Percentiles rank a stretch among this genome's conserved stretches.
Conservation (phyloP, 2,113 vertebrate species). For the Lagopus leucura region DNA sequence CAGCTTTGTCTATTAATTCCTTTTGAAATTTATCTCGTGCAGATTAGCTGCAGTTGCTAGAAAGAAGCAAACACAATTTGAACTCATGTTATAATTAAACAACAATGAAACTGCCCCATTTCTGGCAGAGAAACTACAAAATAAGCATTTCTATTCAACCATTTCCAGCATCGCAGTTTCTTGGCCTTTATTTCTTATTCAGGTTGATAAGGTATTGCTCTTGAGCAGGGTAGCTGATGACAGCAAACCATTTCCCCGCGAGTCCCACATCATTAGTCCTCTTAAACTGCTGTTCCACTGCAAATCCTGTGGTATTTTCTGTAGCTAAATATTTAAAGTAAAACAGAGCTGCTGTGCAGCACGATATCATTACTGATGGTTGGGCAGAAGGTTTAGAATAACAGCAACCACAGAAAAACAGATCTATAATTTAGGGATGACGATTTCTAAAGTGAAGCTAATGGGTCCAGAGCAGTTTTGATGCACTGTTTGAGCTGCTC, state of each 20-base stretch:
- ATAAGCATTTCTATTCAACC: neutral
- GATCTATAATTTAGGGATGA: conserved; percentile 40
- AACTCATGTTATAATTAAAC: neutral
- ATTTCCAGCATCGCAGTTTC: neutral
- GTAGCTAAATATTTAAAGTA: neutral
- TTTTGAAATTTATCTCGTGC: neutral
- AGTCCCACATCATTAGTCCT: neutral
- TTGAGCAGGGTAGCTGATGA: neutral
- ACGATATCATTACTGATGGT: neutral
- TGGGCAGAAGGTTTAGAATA: neutral
- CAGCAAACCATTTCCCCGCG: neutral
- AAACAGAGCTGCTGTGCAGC: neutral
- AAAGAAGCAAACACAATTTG: neutral
- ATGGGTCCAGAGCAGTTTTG: conserved; percentile 46
- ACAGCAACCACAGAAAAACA: neutral
- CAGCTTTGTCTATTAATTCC: neutral
- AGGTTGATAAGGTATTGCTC: neutral
- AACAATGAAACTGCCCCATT: neutral
- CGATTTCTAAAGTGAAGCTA: conserved; percentile 17
- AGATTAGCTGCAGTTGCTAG: neutral
- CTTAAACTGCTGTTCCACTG: neutral
- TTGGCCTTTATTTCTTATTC: neutral
- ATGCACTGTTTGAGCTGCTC: conserved; percentile 38
- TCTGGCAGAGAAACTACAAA: neutral
- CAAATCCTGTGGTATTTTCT: neutral